These are phyloP conservation scores for Pseudomyrmex flavicornis DNA, from an alignment of 1,140 invertebrate species.

Conservation along the genomic window DNA sequence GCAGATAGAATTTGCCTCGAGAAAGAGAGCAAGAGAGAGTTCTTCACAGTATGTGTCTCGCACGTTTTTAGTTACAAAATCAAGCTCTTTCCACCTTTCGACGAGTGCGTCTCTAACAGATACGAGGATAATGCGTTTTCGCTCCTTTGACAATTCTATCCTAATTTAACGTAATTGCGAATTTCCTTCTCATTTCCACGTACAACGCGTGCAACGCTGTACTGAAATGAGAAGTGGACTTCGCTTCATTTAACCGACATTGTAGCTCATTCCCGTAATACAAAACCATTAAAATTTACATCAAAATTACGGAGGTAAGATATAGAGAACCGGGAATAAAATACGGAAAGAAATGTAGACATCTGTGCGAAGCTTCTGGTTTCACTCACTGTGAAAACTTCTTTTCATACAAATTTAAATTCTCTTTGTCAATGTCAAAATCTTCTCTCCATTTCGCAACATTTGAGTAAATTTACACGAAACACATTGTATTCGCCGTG, in stretches of 20 bases:
- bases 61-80: slow-evolving; percentile 15
- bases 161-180: slow-evolving; percentile 2
- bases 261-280: background rate
- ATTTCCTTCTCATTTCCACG: no score
- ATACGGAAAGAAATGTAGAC: background rate
- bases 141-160: slow-evolving; percentile 10
- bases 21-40: no score
- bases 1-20: background rate
- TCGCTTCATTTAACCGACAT: background rate
- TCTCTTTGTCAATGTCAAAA: background rate
- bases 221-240: no score
- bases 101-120: background rate
- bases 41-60: background rate
- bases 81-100: background rate
- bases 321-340: background rate
- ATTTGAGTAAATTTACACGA: no score
- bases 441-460: background rate
- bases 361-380: background rate
- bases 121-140: background rate
- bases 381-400: background rate
- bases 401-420: background rate
- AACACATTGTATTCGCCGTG: no score
- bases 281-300: slow-evolving; percentile 12
- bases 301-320: background rate
- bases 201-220: no score